phyloP scores from a whole-genome alignment of 2,888 invertebrate species.

The Odontocolon sp. region DNA sequence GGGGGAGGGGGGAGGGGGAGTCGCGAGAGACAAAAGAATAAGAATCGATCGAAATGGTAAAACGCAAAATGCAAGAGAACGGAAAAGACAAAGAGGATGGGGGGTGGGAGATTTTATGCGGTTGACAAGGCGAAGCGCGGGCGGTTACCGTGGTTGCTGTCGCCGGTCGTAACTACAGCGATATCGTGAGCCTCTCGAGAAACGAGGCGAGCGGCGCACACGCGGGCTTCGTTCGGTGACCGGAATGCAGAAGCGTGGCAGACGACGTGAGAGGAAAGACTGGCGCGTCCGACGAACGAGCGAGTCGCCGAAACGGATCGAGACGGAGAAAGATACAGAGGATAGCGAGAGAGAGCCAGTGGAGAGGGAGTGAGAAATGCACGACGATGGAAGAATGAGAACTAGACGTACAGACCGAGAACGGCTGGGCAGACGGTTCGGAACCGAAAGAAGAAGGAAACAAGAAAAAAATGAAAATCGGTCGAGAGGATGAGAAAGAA shows the following conservation, averaged over 20 bases:
- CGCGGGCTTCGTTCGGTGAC: conserved; percentile 56
- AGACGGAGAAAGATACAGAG: conserved; percentile 30
- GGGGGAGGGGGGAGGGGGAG: conserved; percentile 10
- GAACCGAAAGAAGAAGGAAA: conserved; percentile 11
- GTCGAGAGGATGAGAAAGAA: conserved; percentile 19
- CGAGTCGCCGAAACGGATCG: conserved; percentile 59
- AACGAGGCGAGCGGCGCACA: conserved; percentile 45
- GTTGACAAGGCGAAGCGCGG: conserved; percentile 18
- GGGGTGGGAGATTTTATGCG: not conserved
- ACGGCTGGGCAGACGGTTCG: conserved; percentile 1
- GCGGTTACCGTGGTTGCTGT: conserved; percentile 5
- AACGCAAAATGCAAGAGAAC: not conserved
- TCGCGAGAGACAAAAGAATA: not conserved
- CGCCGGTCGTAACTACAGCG: conserved; percentile 6
- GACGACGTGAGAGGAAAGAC: conserved; percentile 69
- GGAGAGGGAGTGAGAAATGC: conserved; percentile 35
- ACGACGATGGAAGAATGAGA: conserved; percentile 27
- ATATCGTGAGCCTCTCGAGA: conserved; percentile 13
- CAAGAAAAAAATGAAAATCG: not conserved
- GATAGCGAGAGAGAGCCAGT: conserved; percentile 7
- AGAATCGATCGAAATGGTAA: conserved; percentile 9
- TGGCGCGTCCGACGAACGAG: conserved; percentile 62
- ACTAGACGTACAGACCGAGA: conserved; percentile 25
- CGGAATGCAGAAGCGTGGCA: conserved; percentile 68
- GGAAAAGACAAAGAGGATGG: conserved; percentile 1